phyloP scores from a whole-genome alignment of 2,113 vertebrate genomes.

The Pterocles burchelli region DNA sequence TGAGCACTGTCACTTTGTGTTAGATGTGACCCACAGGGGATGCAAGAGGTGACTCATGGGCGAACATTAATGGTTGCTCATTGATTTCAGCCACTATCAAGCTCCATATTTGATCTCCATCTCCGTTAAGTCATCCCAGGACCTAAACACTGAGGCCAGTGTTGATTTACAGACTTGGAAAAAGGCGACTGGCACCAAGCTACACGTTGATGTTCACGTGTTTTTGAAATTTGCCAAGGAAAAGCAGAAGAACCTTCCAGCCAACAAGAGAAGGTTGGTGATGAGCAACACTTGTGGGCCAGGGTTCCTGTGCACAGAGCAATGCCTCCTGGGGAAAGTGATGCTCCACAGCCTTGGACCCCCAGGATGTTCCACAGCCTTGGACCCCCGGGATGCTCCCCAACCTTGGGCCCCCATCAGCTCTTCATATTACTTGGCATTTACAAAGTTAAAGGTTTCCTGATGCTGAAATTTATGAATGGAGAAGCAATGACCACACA shows the following conservation, averaged over 20 bases:
- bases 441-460: neutral
- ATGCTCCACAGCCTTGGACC: neutral
- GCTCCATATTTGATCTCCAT: neutral
- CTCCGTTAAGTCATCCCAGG: neutral
- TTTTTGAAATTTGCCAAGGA: neutral
- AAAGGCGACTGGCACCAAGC: neutral
- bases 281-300: accelerated
- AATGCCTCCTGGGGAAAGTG: neutral
- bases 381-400: neutral
- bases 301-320: neutral
- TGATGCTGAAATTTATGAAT: neutral
- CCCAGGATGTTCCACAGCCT: neutral
- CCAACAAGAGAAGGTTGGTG: neutral
- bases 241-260: neutral
- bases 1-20: accelerated
- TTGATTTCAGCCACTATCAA: neutral
- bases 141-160: neutral
- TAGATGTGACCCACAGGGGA: accelerated
- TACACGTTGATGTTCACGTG: accelerated
- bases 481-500: neutral
- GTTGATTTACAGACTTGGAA: neutral
- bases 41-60: accelerated
- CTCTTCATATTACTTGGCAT: neutral
- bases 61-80: accelerated
- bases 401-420: neutral